phyloP scores from a whole-genome alignment of 2,888 invertebrate species.

The Drepanosiphum platanoidis region DNA sequence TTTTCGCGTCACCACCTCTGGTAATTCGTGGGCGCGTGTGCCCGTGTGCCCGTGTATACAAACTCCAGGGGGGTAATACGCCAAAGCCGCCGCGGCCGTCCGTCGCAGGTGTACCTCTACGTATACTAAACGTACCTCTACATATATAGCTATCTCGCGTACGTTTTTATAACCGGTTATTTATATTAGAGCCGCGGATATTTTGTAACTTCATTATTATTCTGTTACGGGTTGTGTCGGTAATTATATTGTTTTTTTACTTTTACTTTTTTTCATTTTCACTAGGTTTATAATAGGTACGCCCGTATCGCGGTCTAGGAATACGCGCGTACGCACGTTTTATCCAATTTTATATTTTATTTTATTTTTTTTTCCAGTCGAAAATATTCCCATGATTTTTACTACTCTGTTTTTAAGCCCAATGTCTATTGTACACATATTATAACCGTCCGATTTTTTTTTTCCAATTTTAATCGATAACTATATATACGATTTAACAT shows the following conservation, averaged over 20 bases:
- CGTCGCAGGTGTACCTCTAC: too few relatives aligned
- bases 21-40: too few relatives aligned
- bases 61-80: too few relatives aligned
- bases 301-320: too few relatives aligned
- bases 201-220: slow-evolving; percentile 45
- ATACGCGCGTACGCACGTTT: too few relatives aligned
- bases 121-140: too few relatives aligned
- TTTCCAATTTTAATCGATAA: background rate
- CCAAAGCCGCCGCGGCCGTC: too few relatives aligned
- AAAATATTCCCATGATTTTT: too few relatives aligned
- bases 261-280: slow-evolving; percentile 40
- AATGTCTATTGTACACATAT: background rate
- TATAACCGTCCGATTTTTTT: background rate
- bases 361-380: too few relatives aligned
- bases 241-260: slow-evolving; percentile 25
- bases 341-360: too few relatives aligned
- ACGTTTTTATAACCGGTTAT: slow-evolving; percentile 40
- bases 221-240: background rate
- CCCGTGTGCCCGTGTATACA: too few relatives aligned
- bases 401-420: background rate
- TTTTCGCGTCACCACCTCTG: background rate
- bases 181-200: background rate
- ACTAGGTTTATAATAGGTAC: background rate
- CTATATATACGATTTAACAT: background rate
- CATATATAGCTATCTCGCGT: background rate